These are phyloP conservation scores for Eupithecia vulgata DNA, from an alignment of 2,888 invertebrate genomes.

Conservation along the genomic window DNA sequence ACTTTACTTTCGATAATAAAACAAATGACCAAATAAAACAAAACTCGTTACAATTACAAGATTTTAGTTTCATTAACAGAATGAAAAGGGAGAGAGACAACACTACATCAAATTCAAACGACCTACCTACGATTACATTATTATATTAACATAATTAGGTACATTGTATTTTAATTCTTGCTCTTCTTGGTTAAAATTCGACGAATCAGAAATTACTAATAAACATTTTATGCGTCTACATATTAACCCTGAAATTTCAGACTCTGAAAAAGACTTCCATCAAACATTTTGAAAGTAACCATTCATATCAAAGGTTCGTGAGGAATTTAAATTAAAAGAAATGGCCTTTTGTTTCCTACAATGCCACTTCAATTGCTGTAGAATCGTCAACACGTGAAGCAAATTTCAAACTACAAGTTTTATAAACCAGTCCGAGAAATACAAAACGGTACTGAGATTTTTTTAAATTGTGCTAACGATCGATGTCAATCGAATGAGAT, in stretches of 20 bases:
- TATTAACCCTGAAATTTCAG: constrained; percentile 68
- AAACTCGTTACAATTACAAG: not conserved
- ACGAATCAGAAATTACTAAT: constrained; percentile 27
- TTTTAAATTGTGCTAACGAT: not conserved
- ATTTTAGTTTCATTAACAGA: not conserved
- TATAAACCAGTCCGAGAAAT: not conserved
- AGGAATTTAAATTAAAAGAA: constrained; percentile 3
- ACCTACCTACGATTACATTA: constrained; percentile 24
- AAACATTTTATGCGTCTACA: constrained; percentile 40
- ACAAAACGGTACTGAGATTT: not conserved
- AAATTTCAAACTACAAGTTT: not conserved
- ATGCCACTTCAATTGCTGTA: not conserved
- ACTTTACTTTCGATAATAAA: not conserved
- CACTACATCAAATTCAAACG: constrained; percentile 19
- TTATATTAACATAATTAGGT: not conserved
- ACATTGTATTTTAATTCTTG: constrained; percentile 17
- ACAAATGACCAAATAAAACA: not conserved
- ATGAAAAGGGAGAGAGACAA: not conserved
- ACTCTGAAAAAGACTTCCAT: constrained; percentile 54
- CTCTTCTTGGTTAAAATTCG: constrained; percentile 23
- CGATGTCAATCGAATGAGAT: not conserved
- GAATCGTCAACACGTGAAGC: not conserved
- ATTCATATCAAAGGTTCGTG: constrained; percentile 19
- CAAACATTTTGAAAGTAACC: constrained; percentile 14
- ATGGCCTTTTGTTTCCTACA: not conserved